Conservation (phyloP, 30 jellyfish, hydroid and myxozoan genomes). For the Hydractinia echinata region DNA sequence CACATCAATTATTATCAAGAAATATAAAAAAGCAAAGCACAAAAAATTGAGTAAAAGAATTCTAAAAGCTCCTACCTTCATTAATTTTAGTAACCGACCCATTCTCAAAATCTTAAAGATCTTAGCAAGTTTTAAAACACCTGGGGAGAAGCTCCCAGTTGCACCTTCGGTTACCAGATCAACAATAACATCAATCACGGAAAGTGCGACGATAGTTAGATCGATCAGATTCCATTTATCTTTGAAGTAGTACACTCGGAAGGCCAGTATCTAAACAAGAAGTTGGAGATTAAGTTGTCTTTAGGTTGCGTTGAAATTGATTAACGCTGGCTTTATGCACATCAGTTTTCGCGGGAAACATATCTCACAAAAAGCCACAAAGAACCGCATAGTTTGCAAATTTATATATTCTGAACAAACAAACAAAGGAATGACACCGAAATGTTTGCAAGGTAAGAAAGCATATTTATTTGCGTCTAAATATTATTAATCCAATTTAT, state of each 20-base stretch:
- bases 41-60: background rate
- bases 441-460: too few species aligned
- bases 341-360: too few species aligned
- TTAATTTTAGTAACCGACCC: constrained; percentile 82
- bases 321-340: too few species aligned
- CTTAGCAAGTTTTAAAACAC: constrained; percentile 78
- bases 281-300: background rate
- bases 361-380: too few species aligned
- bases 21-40: background rate
- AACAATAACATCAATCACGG: constrained; percentile 63
- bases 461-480: too few species aligned
- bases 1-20: background rate
- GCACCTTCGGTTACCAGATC: constrained; percentile 69
- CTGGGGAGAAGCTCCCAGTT: constrained; percentile 67
- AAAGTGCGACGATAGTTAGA: constrained; percentile 50
- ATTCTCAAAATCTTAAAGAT: constrained; percentile 68
- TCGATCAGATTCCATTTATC: constrained; percentile 81
- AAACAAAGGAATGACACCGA: too few species aligned
- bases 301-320: background rate
- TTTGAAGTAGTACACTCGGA: constrained; percentile 62
- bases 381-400: too few species aligned
- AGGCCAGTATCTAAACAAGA: constrained; percentile 53
- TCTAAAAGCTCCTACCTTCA: constrained; percentile 48
- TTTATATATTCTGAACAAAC: too few species aligned
- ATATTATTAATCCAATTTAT: too few species aligned